phyloP scores from a whole-genome alignment of 2,888 invertebrate species.

The Osmoderma eremita region DNA sequence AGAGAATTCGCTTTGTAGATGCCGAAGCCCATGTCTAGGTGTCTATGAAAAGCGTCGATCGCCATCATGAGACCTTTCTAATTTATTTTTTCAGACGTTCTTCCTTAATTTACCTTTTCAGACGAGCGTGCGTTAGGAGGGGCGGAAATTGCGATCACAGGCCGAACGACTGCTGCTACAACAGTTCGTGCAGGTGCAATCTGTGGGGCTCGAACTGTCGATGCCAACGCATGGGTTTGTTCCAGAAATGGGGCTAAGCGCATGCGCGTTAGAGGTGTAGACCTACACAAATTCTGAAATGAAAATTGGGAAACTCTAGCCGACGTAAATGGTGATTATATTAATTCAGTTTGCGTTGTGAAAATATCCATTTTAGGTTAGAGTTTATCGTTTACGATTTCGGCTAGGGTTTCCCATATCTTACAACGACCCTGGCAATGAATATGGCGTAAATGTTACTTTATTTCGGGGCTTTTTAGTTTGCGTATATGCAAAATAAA shows the following conservation, averaged over 20 bases:
- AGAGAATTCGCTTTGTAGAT: slow-evolving; percentile 39
- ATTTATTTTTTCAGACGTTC: slow-evolving; percentile 80
- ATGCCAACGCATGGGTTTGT: slow-evolving; percentile 88
- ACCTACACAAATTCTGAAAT: neutral
- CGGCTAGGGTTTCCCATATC: slow-evolving; percentile 16
- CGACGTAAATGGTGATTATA: slow-evolving; percentile 46
- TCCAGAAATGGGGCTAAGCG: slow-evolving; percentile 85
- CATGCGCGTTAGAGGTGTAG: slow-evolving; percentile 22
- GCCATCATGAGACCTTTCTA: slow-evolving; percentile 62
- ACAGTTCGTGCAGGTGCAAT: slow-evolving; percentile 87
- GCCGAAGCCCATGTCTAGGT: slow-evolving; percentile 42
- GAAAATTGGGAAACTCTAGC: slow-evolving; percentile 5
- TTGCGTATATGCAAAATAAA: slow-evolving; percentile 21
- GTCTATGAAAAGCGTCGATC: slow-evolving; percentile 39
- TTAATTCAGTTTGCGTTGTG: slow-evolving; percentile 51
- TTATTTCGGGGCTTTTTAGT: slow-evolving; percentile 13
- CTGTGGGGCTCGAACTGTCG: slow-evolving; percentile 90
- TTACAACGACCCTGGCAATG: slow-evolving; percentile 40
- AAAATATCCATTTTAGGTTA: slow-evolving; percentile 26
- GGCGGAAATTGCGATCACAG: slow-evolving; percentile 87
- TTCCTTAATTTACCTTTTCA: slow-evolving; percentile 85
- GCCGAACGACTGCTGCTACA: slow-evolving; percentile 86
- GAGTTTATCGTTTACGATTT: neutral
- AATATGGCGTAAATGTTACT: slow-evolving; percentile 29
- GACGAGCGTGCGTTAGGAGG: slow-evolving; percentile 82